These are phyloP conservation scores for Colossoma macropomum DNA, from an alignment of 2,113 vertebrate species.

Conservation along the genomic window DNA sequence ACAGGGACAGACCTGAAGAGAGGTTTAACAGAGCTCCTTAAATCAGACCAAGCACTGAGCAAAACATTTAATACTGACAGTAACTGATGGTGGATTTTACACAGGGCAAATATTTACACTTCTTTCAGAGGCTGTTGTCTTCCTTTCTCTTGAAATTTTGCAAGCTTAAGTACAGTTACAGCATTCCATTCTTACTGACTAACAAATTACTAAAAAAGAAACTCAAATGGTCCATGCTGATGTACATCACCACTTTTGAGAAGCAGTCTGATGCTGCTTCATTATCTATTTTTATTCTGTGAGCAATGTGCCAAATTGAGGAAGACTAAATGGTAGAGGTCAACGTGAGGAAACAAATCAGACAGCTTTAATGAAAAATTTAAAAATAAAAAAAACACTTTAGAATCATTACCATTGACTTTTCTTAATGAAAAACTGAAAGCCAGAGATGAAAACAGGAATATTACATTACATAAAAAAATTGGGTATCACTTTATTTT, in stretches of 20 bases:
- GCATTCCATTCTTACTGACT: not conserved
- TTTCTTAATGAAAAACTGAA: too few relatives aligned
- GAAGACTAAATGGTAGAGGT: not conserved
- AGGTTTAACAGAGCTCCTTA: constrained; percentile 16
- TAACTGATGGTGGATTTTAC: not conserved
- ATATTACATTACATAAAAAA: too few relatives aligned
- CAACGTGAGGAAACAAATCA: not conserved
- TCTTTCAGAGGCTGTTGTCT: too few relatives aligned
- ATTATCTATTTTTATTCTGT: not conserved
- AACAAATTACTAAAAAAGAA: not conserved
- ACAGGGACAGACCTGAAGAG: constrained; percentile 32
- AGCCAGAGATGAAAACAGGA: too few relatives aligned
- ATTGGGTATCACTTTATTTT: too few relatives aligned
- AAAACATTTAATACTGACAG: not conserved
- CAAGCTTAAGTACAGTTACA: not conserved
- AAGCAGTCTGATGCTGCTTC: not conserved
- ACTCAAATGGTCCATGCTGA: not conserved
- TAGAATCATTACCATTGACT: too few relatives aligned
- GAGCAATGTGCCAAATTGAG: not conserved
- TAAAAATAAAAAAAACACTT: too few relatives aligned
- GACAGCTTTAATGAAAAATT: too few relatives aligned
- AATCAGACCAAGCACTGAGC: not conserved
- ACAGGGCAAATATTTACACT: not conserved
- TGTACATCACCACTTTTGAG: not conserved
- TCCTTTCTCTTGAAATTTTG: not conserved